Base-by-base conservation (phyloP, 2,797 vertebrate species). In the Acrossocheilus wenchowensis region DNA sequence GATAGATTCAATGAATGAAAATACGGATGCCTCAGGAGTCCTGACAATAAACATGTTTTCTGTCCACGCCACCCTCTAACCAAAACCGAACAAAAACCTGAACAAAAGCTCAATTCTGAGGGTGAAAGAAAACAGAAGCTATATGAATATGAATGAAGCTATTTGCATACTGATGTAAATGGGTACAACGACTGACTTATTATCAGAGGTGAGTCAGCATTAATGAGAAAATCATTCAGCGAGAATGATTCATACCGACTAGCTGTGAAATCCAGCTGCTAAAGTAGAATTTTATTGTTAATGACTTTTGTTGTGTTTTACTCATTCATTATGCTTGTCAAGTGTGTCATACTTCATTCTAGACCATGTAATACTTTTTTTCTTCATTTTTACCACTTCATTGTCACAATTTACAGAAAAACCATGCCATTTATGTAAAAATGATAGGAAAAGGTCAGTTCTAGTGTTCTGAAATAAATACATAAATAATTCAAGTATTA, bases 71-170 rank as follows among this genome's bases (percentile, higher is more conserved):
- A 88, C 84, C 83, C 82, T 90, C 89, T 83, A 90, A 91, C 86
- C 30, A 34, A 54, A 57, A 82, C 86, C 91, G 86, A 87, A 91
- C 92, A 88, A 91, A 92, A 41, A 92, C 52, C 88, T 91, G 91
- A 90, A 89, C 91, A 90, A 91, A 83, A 87, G 81, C 84, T 88
- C 68, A 15, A 84, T 80, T 62, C 57, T 91, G 89, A 90, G 89
- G 89, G 39, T 21, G 78, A 64, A 43, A 11, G 57, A 64, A 80
- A 90, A 73, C 85, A 2, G 71, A 82, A 86, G 87, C 89, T 92
- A 93, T 92, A 93, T 94, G 91, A 93, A 95, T 94, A 95, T 94
- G 92, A 87, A 94, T 94, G 91, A 92, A 89, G 85, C 87, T 92
- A 92, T 90, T 93, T 93, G 91, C 93, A 91, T 92, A 92, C 92